Conservation (phyloP, 2,797 vertebrate genomes). For the Hephaestus fuliginosus region DNA sequence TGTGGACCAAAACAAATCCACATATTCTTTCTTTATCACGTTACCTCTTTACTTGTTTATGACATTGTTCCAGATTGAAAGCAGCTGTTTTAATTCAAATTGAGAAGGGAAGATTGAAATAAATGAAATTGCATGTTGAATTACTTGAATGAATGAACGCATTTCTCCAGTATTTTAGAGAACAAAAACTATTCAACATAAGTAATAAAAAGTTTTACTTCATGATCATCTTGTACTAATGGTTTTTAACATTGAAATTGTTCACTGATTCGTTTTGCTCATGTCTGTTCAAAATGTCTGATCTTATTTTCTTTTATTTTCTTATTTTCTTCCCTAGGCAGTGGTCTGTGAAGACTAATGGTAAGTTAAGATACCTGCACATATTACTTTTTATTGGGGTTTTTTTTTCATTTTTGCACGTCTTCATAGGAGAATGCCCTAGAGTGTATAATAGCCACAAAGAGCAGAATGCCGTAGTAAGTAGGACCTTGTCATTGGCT, state of each 20-base stretch:
- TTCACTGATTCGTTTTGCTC: conserved; percentile 3
- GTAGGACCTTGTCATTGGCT: conserved; percentile 54
- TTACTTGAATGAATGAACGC: neutral
- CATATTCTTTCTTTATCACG: neutral
- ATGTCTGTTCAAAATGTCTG: conserved; percentile 10
- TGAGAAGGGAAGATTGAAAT: conserved; percentile 1
- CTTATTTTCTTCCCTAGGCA: conserved; percentile 82
- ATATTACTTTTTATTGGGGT: neutral
- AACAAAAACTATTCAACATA: neutral
- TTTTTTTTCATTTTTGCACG: conserved; percentile 22
- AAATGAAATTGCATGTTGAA: neutral
- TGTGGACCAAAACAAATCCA: neutral
- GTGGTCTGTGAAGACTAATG: conserved; percentile 51
- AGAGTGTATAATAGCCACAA: conserved; percentile 6
- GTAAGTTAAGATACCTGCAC: conserved; percentile 78
- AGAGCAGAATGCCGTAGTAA: conserved; percentile 39
- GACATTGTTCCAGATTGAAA: neutral
- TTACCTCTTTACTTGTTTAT: conserved; percentile 6
- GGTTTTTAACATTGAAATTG: neutral
- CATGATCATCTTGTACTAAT: neutral
- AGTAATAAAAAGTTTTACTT: neutral
- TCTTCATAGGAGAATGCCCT: conserved; percentile 17
- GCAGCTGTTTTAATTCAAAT: conserved; percentile 10
- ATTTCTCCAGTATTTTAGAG: conserved; percentile 10
- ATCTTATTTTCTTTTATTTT: conserved; percentile 30